phyloP scores from a whole-genome alignment of 2,888 invertebrate species.

The Clanis bilineata region DNA sequence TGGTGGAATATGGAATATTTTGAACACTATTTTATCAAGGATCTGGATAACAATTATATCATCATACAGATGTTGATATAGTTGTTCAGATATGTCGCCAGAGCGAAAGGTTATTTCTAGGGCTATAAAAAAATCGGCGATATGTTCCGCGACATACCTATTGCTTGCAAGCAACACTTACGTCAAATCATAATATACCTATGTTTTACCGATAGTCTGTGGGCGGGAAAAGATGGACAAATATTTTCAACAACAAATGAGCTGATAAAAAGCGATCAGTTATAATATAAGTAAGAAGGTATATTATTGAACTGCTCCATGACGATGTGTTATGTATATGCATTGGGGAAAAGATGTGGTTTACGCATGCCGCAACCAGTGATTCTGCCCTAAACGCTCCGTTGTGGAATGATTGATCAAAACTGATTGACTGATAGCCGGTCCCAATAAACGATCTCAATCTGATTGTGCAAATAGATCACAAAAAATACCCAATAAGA shows the following conservation, averaged over 20 bases:
- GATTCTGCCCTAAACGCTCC: too few relatives aligned
- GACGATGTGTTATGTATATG: too few relatives aligned
- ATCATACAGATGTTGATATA: not conserved
- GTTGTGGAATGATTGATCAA: too few relatives aligned
- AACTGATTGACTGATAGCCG: too few relatives aligned
- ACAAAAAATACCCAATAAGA: too few relatives aligned
- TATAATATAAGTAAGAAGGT: not conserved
- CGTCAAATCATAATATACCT: not conserved
- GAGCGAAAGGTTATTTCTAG: not conserved
- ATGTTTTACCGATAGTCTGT: not conserved
- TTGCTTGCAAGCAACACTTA: not conserved
- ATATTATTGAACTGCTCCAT: too few relatives aligned
- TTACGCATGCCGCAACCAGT: too few relatives aligned
- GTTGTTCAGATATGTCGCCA: not conserved
- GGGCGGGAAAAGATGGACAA: not conserved
- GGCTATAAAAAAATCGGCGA: not conserved
- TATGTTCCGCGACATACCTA: not conserved
- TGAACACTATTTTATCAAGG: not conserved
- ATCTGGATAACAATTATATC: too few relatives aligned
- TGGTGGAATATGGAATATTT: not conserved
- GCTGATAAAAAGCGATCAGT: not conserved
- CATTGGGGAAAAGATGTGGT: too few relatives aligned
- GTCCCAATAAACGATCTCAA: too few relatives aligned
- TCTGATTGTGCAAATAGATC: too few relatives aligned
- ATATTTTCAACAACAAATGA: not conserved